Evolutionary conservation across 2,888 invertebrate genomes (phyloP), one percentile per base, ranked within the genome.

Genomic region (Acleris holmiana): DNA sequence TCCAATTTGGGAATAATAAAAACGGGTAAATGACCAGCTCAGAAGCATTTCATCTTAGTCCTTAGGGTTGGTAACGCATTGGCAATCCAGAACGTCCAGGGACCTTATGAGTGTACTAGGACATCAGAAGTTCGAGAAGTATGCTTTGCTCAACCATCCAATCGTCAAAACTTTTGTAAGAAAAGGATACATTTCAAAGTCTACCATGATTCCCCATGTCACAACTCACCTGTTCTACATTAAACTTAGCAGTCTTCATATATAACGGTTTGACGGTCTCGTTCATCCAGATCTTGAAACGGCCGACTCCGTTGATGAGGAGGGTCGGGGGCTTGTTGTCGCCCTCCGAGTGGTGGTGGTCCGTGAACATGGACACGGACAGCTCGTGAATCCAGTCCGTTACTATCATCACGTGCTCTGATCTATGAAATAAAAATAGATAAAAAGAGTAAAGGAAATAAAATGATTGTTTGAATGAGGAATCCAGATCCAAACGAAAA

Each of bases 241-340:
- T 86, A 78, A 96, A 96, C 68, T 93, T 93, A 0, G 95, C 94
- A 23, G 94, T 83, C 8, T 94, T 95, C 86, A 94, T 94, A 67
- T 90, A 93, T 18, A 86, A 73, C 0, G 89, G 87, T 40, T 84
- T 80, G 8, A 79, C 86, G 0, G 80, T 79, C 10, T 76, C 78
- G 8, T 82, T 84, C 84, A 82, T 84, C 84, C 89, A 93, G 35
- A 86, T 74, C 53, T 78, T 85, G 75, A 94, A 95, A 41, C 95
- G 86, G 0, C 97, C 98, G 6, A 95, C 91, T 4, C 98, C 98
- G 77, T 98, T 98, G 65, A 98, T 94, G 13, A 98, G 91, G 41
- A 98, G 88, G 13, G 96, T 96, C 0, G 95, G 93, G 0, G 98
- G 97, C 75, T 97, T 97, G 81, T 98, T 98, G 76, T 96, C 95